Base-by-base conservation (phyloP, 2,113 vertebrate genomes). In the Tenebrosternarchus preto region DNA sequence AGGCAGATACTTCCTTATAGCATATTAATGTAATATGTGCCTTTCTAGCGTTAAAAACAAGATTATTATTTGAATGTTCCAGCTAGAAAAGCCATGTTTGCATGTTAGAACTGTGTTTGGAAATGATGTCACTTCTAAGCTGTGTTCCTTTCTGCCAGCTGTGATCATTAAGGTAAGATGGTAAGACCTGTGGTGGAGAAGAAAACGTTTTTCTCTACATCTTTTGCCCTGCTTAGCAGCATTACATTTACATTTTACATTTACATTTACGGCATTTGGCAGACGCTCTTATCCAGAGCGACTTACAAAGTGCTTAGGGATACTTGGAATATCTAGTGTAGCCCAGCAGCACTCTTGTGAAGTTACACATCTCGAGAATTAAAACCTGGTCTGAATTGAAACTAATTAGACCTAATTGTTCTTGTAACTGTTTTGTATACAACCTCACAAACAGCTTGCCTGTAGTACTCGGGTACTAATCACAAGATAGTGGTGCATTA, bases 71-170 rank as follows among this genome's bases (percentile, higher is more conserved):
- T 46, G 22, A 25, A 6, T 61, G 39, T 83, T 74, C 59, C 77
- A 77, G 53, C 84, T 69, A 53, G 36, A 72, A 68, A 46, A n/a
- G 17, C 19, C 3, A n/a, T 33, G 43, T 36, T 71, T 71, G 15
- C 60, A 9, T 19, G 55, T 75, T 56, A 50, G 20, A 80, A 67
- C 12, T 36, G 16, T 76, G 50, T 59, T 24, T 74, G 86, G 64
- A 71, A 70, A 85, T 11, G 81, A 68, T 16, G 86, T 92, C 83
- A 90, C 88, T 82, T 89, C 89, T 89, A 88, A 81, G 82, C 87
- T 80, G 66, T 83, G 46, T 82, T 82, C 73, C 76, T 86, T 83
- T 43, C 64, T 81, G 85, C 91, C 88, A 89, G 77, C 83, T 91
- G 88, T 90, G 81, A 89, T 91, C 90, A 80, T n/a, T 79, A 70